Evolutionary conservation across 2,888 invertebrate genomes (phyloP), one percentile per base, ranked within the genome.

Genomic region (Lamellibrachia columna): DNA sequence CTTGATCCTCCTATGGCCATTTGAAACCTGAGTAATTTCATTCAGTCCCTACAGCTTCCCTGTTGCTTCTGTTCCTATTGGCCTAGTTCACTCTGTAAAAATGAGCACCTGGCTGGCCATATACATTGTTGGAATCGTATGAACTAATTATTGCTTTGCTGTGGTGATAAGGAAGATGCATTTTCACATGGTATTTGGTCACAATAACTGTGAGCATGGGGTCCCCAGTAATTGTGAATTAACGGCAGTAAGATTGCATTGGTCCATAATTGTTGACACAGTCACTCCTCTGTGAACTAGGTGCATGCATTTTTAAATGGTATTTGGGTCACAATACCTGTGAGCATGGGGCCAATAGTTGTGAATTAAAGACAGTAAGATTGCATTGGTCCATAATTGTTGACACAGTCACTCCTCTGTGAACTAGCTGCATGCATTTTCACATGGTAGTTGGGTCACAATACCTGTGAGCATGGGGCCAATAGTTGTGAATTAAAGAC

Each of bases 51-150:
- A 58, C 15, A 11, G 58, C 58, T 58, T 58, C 8, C 75, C 75
- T 75, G 15, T 58, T 58, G 58, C 58, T 58, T 58, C 58, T 11
- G 8, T 58, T 15, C 58, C 75, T 75, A 75, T 75, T 75, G 75
- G 22, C 75, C 22, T n/a, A 75, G 75, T 75, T 75, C 75, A 75
- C 22, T 75, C 22, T 75, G 22, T 22, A 22, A n/a, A 75, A 75
- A 75, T 15, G 75, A 55, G n/a, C 75, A 75, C 75, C 75, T 75
- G 75, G 75, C 75, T 75, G 75, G 75, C 75, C 75, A 75, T 75
- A 55, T 75, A 75, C 1, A 15, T 3, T 75, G n/a, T 75, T 75
- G 75, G 75, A 75, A 75, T 75, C n/a, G n/a, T n/a, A 7, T 75
- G 75, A 75, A 15, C 75, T 75, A n/a, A n/a, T 75, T 40, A 40